Evolutionary conservation across 2,113 vertebrate species (phyloP).

Genomic region (Caretta caretta): DNA sequence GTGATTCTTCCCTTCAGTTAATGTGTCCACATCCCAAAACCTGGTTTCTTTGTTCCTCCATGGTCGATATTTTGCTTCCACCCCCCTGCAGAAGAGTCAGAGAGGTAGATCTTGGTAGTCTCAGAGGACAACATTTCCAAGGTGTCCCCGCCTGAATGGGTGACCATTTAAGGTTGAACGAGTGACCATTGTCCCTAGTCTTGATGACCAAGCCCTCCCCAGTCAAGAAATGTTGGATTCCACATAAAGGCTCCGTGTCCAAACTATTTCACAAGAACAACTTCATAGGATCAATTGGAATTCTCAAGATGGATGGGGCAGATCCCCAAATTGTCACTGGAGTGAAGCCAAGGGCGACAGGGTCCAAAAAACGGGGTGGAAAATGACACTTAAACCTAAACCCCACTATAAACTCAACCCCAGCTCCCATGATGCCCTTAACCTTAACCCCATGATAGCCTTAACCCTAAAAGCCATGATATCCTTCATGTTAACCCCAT

Average conservation of each 20-base stretch:
- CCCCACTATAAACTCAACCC: not conserved
- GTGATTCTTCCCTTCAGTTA: too few species aligned
- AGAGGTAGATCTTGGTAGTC: too few species aligned
- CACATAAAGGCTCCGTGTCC: not conserved
- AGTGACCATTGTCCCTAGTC: too few species aligned
- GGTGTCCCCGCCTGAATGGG: too few species aligned
- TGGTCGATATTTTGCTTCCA: too few species aligned
- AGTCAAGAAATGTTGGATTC: not conserved
- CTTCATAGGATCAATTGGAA: not conserved
- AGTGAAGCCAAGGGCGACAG: not conserved
- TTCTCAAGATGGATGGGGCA: not conserved
- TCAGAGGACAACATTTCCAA: too few species aligned
- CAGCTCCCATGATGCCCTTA: not conserved
- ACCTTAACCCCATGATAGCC: not conserved
- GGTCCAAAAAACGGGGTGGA: not conserved
- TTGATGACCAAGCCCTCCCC: not conserved
- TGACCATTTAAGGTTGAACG: too few species aligned
- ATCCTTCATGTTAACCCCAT: too few species aligned
- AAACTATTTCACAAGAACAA: not conserved
- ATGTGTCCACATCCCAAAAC: too few species aligned
- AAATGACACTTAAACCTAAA: not conserved
- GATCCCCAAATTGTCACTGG: not conserved
- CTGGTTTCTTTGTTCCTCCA: too few species aligned
- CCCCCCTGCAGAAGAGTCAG: too few species aligned
- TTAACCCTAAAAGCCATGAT: too few species aligned